Evolutionary conservation across 2,888 invertebrate species (phyloP).

Genomic region (Drosophila robusta): DNA sequence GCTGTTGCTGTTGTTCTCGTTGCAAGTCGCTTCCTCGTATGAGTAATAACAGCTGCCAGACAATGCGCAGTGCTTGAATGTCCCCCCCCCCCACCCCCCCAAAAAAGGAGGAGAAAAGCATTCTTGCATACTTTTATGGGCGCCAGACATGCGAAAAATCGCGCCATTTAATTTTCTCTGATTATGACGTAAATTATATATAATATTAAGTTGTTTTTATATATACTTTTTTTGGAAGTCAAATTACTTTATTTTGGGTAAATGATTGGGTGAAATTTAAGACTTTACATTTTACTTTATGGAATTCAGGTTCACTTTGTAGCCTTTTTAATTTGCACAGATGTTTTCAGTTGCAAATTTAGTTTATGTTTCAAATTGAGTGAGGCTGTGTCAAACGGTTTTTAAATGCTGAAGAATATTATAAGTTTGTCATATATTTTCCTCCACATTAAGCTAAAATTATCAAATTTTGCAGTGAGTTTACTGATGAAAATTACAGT

Average conservation of each 20-base stretch:
- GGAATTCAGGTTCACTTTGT: neutral
- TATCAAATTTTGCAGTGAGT: too few relatives aligned
- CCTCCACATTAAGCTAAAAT: too few relatives aligned
- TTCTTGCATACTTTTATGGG: conserved; percentile 72
- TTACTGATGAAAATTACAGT: too few relatives aligned
- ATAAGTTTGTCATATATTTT: too few relatives aligned
- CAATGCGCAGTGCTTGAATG: conserved; percentile 57
- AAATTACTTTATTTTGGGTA: conserved; percentile 57
- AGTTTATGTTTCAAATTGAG: too few relatives aligned
- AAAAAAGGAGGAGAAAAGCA: neutral
- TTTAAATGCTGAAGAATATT: too few relatives aligned
- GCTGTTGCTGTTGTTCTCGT: neutral
- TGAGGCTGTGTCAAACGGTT: too few relatives aligned
- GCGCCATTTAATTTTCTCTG: neutral
- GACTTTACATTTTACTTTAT: neutral
- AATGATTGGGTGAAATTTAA: neutral
- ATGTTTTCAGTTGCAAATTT: neutral
- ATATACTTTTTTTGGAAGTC: neutral
- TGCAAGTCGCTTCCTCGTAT: conserved; percentile 8
- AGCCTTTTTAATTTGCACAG: neutral
- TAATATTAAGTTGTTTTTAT: conserved; percentile 49
- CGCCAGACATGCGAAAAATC: conserved; percentile 61
- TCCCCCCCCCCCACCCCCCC: conserved; percentile 55
- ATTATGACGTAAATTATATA: conserved; percentile 68
- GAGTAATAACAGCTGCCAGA: conserved; percentile 57